Percentiles rank a stretch among this genome's conserved stretches.
Evolutionary conservation across 2,113 vertebrate genomes (phyloP).

Genomic region (Ophthalmolycus amberensis): DNA sequence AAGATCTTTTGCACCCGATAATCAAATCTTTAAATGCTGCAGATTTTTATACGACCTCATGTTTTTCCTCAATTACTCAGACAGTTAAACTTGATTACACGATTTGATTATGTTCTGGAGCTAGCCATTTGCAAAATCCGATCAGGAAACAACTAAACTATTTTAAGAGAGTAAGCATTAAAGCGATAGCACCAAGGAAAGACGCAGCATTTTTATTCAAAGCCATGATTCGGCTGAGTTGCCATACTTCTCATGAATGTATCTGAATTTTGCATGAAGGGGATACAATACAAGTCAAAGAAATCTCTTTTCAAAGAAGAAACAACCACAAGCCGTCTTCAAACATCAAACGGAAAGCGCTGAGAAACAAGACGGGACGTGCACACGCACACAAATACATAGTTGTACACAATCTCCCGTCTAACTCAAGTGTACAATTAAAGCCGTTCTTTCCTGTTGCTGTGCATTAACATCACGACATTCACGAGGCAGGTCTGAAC

Average conservation of each 20-base stretch:
- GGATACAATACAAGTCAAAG: slow-evolving; percentile 66
- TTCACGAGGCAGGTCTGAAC: slow-evolving; percentile 48
- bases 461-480: slow-evolving; percentile 29
- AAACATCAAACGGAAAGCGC: slow-evolving; percentile 43
- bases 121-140: neutral
- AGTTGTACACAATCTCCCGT: slow-evolving; percentile 28
- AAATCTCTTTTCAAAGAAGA: slow-evolving; percentile 58
- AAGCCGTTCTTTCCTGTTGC: slow-evolving; percentile 14
- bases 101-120: neutral
- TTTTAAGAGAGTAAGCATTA: slow-evolving; percentile 11
- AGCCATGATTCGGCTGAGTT: slow-evolving; percentile 52
- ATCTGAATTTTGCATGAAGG: slow-evolving; percentile 73
- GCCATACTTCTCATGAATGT: slow-evolving; percentile 55
- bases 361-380: slow-evolving; percentile 47
- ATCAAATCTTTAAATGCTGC: slow-evolving; percentile 7
- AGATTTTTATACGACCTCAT: slow-evolving; percentile 1
- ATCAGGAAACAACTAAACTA: neutral
- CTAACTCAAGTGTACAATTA: slow-evolving; percentile 60
- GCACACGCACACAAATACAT: slow-evolving; percentile 49
- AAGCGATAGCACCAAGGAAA: slow-evolving; percentile 20
- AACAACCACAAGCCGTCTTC: slow-evolving; percentile 50
- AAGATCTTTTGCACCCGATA: slow-evolving; percentile 1
- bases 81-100: neutral
- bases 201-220: slow-evolving; percentile 58
- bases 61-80: neutral